Evolutionary conservation across 2,113 vertebrate species (phyloP).

Genomic region (Proteles cristata): DNA sequence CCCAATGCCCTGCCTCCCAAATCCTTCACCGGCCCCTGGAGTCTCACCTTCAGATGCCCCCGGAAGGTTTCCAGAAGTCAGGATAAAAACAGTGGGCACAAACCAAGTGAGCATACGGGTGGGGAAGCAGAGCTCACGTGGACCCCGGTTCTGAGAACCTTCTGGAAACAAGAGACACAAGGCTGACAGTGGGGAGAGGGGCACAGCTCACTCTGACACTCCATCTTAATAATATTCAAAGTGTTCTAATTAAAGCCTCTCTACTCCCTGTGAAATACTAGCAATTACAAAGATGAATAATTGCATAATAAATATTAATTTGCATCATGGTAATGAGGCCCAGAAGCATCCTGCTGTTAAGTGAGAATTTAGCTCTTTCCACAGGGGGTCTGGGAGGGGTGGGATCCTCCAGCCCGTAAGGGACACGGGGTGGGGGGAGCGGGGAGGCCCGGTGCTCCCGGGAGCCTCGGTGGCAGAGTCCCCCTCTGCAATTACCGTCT

Average conservation of each 20-base stretch:
- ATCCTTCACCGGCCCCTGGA: not conserved
- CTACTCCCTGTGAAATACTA: constrained; percentile 68
- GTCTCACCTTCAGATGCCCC: fast-evolving
- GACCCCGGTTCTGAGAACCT: not conserved
- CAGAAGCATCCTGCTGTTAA: constrained; percentile 57
- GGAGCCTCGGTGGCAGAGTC: fast-evolving
- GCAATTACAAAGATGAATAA: constrained; percentile 80
- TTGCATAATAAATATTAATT: constrained; percentile 81
- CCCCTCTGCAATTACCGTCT: not conserved
- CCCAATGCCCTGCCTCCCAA: fast-evolving
- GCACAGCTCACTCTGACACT: not conserved
- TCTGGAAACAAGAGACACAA: not conserved
- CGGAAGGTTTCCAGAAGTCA: not conserved
- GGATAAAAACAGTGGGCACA: not conserved
- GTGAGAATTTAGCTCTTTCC: constrained; percentile 50
- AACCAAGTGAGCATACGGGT: fast-evolving
- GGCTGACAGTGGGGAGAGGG: not conserved
- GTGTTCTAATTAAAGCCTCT: constrained; percentile 72
- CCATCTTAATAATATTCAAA: constrained; percentile 57
- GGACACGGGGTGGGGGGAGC: fast-evolving
- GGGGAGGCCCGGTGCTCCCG: fast-evolving
- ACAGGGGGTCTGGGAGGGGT: fast-evolving
- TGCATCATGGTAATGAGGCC: constrained; percentile 68
- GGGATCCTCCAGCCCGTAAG: not conserved
- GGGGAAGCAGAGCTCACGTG: not conserved